These are phyloP conservation scores for Steromphala cineraria DNA, from an alignment of 2,888 invertebrate genomes.

Conservation along the genomic window DNA sequence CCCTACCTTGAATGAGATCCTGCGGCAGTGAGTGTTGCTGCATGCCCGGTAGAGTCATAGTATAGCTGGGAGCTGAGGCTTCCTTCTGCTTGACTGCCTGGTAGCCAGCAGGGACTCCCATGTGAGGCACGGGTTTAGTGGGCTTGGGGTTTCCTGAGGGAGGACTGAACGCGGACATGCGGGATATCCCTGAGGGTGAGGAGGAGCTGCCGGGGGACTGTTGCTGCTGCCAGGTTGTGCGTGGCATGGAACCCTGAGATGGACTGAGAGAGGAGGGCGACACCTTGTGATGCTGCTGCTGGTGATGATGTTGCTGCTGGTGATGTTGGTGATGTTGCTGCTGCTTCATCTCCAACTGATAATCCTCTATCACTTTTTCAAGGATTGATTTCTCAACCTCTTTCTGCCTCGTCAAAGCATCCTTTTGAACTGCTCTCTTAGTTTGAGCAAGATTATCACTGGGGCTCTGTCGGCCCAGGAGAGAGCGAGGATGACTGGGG, in stretches of 20 bases:
- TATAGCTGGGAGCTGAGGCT: neutral
- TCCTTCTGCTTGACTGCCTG: conserved; percentile 31
- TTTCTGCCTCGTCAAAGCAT: neutral
- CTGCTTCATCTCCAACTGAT: conserved; percentile 16
- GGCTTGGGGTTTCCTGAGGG: neutral
- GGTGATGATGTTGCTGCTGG: conserved; percentile 22
- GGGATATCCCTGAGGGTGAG: neutral
- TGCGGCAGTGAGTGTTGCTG: neutral
- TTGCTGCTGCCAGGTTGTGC: conserved; percentile 8
- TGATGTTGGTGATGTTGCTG: conserved; percentile 19
- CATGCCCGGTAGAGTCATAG: neutral
- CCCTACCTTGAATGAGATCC: neutral
- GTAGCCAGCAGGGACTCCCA: conserved; percentile 30
- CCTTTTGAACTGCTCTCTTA: neutral
- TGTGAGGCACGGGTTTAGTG: neutral
- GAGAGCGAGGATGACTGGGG: neutral
- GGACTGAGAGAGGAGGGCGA: neutral
- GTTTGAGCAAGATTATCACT: neutral
- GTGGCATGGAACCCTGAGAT: conserved; percentile 13
- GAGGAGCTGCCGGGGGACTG: neutral
- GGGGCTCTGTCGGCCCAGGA: neutral
- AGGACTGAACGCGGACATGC: conserved; percentile 8
- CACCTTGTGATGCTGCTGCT: conserved; percentile 1
- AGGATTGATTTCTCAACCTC: neutral
- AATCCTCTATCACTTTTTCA: conserved; percentile 22